phyloP scores from a whole-genome alignment of 2,797 vertebrate genomes.

The Enteromius treurensis region DNA sequence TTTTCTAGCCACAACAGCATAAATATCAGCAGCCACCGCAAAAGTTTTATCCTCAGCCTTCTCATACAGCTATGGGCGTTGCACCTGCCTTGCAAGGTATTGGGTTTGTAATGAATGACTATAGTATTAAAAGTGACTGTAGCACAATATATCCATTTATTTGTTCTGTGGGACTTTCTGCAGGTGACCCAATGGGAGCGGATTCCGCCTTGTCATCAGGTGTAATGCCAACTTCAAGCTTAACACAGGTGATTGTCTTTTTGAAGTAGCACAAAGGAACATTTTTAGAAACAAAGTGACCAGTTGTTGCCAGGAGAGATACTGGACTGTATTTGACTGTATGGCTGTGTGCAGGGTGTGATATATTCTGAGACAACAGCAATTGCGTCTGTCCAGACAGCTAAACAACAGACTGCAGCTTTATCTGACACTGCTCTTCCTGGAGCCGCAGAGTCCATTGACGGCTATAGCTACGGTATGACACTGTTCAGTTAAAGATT shows the following conservation, averaged over 20 bases:
- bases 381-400: constrained; percentile 23
- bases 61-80: constrained; percentile 9
- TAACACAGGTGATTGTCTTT: constrained; percentile 52
- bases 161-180: background rate
- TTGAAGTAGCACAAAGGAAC: background rate
- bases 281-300: background rate
- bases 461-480: constrained; percentile 65
- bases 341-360: constrained; percentile 37
- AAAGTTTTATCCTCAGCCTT: constrained; percentile 21
- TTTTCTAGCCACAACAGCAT: constrained; percentile 19
- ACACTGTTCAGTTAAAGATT: background rate
- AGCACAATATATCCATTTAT: background rate
- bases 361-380: constrained; percentile 44
- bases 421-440: constrained; percentile 37
- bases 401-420: constrained; percentile 35
- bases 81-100: constrained; percentile 42
- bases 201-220: constrained; percentile 40
- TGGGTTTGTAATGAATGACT: background rate
- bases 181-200: constrained; percentile 33
- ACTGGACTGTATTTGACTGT: background rate
- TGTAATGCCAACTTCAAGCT: constrained; percentile 43
- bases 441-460: constrained; percentile 58
- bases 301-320: background rate
- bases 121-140: background rate
- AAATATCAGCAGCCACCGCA: constrained; percentile 57